phyloP scores from a whole-genome alignment of 2,113 vertebrate species.

The Microtus ochrogaster region DNA sequence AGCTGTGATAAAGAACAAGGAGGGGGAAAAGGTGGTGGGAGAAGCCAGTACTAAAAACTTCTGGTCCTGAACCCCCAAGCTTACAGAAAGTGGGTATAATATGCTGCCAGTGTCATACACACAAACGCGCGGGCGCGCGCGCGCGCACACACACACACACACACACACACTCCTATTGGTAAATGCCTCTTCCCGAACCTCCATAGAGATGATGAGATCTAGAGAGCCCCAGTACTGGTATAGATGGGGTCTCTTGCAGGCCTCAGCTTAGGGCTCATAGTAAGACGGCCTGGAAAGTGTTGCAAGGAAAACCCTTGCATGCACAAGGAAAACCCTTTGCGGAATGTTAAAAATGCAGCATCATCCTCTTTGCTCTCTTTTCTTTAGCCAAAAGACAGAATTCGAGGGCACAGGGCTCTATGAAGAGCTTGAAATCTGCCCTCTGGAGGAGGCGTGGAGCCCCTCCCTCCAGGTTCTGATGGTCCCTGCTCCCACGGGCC shows the following conservation, averaged over 20 bases:
- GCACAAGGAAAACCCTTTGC: background rate
- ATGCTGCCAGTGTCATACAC: background rate
- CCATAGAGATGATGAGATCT: background rate
- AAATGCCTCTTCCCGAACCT: constrained; percentile 22
- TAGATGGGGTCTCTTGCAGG: constrained; percentile 46
- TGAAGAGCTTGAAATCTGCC: background rate
- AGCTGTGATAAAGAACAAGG: too few relatives aligned
- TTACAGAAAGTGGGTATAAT: background rate
- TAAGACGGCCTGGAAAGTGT: constrained; percentile 7
- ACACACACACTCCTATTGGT: background rate
- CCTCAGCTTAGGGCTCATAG: background rate
- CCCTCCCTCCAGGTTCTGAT: background rate
- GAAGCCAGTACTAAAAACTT: constrained; percentile 33
- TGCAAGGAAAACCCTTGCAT: constrained; percentile 55
- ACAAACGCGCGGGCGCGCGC: too few relatives aligned
- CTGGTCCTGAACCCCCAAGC: constrained; percentile 14
- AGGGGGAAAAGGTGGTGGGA: background rate
- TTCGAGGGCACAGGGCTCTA: constrained; percentile 49
- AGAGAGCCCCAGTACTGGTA: background rate
- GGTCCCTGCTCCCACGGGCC: constrained; percentile 42
- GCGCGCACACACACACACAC: background rate
- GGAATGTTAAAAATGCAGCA: constrained; percentile 82
- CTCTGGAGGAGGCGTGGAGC: background rate
- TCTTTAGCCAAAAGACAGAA: constrained; percentile 44
- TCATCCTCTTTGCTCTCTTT: constrained; percentile 77